Evolutionary conservation across 2,888 invertebrate species (phyloP), one percentile per base, ranked within the genome.

Genomic region (Epinotia demarniana): DNA sequence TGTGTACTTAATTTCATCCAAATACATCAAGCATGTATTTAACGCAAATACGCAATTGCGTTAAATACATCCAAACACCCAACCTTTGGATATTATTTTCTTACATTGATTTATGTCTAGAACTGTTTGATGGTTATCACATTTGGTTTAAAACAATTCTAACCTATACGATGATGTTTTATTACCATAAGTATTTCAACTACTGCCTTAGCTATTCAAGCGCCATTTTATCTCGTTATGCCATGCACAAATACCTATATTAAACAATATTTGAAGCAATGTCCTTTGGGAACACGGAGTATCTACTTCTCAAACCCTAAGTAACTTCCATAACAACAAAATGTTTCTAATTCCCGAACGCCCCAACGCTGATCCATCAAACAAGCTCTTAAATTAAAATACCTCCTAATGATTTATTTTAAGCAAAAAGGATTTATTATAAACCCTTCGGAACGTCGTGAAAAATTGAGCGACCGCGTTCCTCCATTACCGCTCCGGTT

Each of bases 401-500:
- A 70, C 27, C 18, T 64, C 18, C 27, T 63, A 64, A 57, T 57
- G n/a, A 64, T 64, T 27, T 57, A 64, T 64, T 57, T 63, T 43
- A 18, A 46, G 46, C 27, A 39, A 46, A 18, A 55, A 62, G 16
- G 46, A n/a, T n/a, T 69, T 49, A 61, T 49, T 43, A 57, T 23
- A 71, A 70, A 19, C 18, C 39, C 33, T 53, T 19, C 43, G n/a
- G 12, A 18, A 23, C 55, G 13, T 23, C 43, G 57, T 58, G 72
- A 72, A 64, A 72, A 64, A 27, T 72, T 39, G 57, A 63, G 13
- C 57, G 43, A 27, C 55, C 39, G 16, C 43, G 12, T 27, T 43
- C 68, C 18, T 53, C 62, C 73, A 69, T 69, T 72, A 60, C 58
- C 19, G 67, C 13, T 16, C 39, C 67, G 57, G 13, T 57, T 43